Evolutionary conservation across 1,140 invertebrate genomes (phyloP), one percentile per base, ranked within the genome.

Genomic region (Papilio polytes): DNA sequence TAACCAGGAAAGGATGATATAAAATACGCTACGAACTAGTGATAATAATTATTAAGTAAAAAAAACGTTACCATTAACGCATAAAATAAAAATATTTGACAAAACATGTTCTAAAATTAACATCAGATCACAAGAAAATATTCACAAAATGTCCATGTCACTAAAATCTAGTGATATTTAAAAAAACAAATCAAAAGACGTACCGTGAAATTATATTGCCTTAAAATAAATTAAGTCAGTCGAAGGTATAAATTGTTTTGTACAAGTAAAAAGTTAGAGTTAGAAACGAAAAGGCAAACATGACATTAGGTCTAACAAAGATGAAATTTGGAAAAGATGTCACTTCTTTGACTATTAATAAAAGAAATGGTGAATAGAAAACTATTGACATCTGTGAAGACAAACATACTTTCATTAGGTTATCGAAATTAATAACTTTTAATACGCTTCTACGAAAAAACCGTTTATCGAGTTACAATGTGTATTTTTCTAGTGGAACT

Each of bases 401-500:
- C 36, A 41, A 41, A 41, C 36, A n/a, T n/a, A n/a, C 6, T 36
- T 36, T 36, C 36, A 36, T 36, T 1, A 36, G 36, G 36, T 36
- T 3, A 36, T 36, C 36, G 36, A 36, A 36, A 36, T 36, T 36
- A 4, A 41, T 41, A 41, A 8, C 36, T 41, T 41, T 41, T 8
- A 41, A 41, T 41, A 41, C 7, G 0, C 36, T 41, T 41, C 36
- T 41, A 41, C 3, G 6, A 4, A 51, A 15, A 48, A 59, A 20
- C n/a, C 20, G 8, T 63, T 22, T 10, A 31, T 31, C 4, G 31
- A 76, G 13, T 66, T 70, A 18, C 56, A 66, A 46, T 53, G 41
- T 53, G 41, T 76, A 82, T 82, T 66, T 80, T 51, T 66, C 20
- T 80, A 48, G 20, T 74, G 44, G 77, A 82, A 79, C 76, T 36